phyloP scores from a whole-genome alignment of 2,797 vertebrate genomes.

The Fistularia commersonii region DNA sequence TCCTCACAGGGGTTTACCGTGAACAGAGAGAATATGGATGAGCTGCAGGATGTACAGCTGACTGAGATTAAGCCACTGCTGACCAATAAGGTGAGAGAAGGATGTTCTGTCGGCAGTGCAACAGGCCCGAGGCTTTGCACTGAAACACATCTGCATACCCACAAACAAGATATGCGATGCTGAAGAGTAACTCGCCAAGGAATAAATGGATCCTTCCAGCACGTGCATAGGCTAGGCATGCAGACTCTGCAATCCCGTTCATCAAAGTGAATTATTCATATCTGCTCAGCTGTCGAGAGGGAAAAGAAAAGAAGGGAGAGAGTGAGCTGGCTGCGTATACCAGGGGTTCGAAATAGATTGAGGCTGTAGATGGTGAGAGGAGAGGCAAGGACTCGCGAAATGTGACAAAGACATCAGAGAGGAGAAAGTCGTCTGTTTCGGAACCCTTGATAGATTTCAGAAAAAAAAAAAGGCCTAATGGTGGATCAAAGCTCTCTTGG shows the following conservation, averaged over 20 bases:
- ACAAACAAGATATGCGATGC: slow-evolving; percentile 2
- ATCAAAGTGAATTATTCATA: slow-evolving; percentile 74
- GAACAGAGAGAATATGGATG: slow-evolving; percentile 82
- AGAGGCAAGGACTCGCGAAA: slow-evolving; percentile 9
- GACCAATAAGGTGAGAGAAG: slow-evolving; percentile 86
- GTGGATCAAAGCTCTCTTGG: slow-evolving; percentile 42
- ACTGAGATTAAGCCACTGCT: slow-evolving; percentile 95
- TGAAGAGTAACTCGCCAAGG: neutral
- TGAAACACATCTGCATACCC: neutral
- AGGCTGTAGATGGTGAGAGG: slow-evolving; percentile 19
- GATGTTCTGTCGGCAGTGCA: neutral
- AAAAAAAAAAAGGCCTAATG: slow-evolving; percentile 4
- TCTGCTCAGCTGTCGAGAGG: slow-evolving; percentile 36
- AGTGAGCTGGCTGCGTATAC: slow-evolving; percentile 6
- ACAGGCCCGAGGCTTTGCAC: slow-evolving; percentile 1
- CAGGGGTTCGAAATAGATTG: too few species aligned
- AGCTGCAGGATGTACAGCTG: slow-evolving; percentile 93
- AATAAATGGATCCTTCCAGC: slow-evolving; percentile 9
- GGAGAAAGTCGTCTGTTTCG: slow-evolving; percentile 8
- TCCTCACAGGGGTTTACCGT: slow-evolving; percentile 34
- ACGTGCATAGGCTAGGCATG: slow-evolving; percentile 29
- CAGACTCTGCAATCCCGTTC: slow-evolving; percentile 44
- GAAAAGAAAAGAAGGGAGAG: slow-evolving; percentile 21
- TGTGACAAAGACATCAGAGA: slow-evolving; percentile 40
- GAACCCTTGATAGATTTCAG: slow-evolving; percentile 19